Base-by-base conservation (phyloP, 2,113 vertebrate species). In the Aspidoscelis tigris region DNA sequence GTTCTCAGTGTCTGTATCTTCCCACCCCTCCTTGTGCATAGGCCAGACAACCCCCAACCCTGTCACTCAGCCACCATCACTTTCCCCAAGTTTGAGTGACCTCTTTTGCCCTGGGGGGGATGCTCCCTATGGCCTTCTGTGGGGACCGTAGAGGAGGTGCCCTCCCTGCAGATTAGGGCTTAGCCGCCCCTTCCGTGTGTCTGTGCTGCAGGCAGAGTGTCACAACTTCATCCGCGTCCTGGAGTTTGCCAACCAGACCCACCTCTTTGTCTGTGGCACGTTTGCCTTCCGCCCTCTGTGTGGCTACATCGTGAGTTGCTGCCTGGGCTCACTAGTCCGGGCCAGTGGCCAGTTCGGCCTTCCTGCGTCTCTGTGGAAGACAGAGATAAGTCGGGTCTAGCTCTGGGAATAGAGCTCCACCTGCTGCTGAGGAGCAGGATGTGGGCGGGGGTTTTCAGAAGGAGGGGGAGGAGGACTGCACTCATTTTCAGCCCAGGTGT, bases 251-350 rank as follows among this genome's bases (percentile, higher is more conserved):
- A 95, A 92, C 69, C 92, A 95, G 9, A 96, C 95, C 71, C 96
- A 92, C 41, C 93, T 98, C 91, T 97, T 97, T 43, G 96, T 93
- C 86, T 98, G 97, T 82, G 97, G 97, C 82, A 98, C 97, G 85
- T 97, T 97, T 53, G 97, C 97, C 85, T 98, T 98, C 68, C 96
- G 98, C 88, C 97, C 97, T 12, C 97, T 97, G 90, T 98, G 97
- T 91, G 95, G 96, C 91, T 96, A 96, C 89, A 94, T 98, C 94
- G 97, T 98, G 84, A 96, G 97, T 95, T 2, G 80, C 53, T 2
- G 84, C 80, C 50, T 26, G 2, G 53, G 44, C 73, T 50, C 72
- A 24, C 44, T 26, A 3, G 73, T 5, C 47, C n/a, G 14, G 33
- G 58, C 72, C 16, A 2, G 10, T 14, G 4, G 75, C 7, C 5